These are phyloP conservation scores for Saccostrea echinata DNA, from an alignment of 1,140 invertebrate species.

Conservation along the genomic window DNA sequence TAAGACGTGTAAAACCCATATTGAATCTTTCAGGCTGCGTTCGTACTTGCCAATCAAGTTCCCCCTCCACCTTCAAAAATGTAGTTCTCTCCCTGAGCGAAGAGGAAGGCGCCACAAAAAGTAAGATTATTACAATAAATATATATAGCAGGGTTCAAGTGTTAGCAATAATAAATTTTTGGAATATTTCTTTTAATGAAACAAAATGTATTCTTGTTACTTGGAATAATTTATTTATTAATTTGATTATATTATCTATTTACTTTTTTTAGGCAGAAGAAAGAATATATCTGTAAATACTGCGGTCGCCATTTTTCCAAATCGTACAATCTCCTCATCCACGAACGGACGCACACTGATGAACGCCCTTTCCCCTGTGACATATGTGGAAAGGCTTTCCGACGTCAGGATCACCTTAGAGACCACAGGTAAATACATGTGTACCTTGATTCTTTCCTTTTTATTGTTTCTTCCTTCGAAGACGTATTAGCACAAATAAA, in stretches of 20 bases:
- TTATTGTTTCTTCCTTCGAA: neutral
- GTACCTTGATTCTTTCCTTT: neutral
- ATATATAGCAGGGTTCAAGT: neutral
- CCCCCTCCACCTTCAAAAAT: slow-evolving; percentile 7
- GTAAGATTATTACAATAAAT: neutral
- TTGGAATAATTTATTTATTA: neutral
- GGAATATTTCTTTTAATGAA: too few species aligned
- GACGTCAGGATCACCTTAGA: slow-evolving; percentile 96
- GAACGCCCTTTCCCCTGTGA: slow-evolving; percentile 98
- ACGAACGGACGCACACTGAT: slow-evolving; percentile 98
- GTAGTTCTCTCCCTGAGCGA: neutral
- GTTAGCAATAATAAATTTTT: neutral
- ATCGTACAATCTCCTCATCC: slow-evolving; percentile 98
- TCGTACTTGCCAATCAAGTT: slow-evolving; percentile 14
- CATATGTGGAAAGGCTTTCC: slow-evolving; percentile 98
- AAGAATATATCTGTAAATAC: slow-evolving; percentile 97
- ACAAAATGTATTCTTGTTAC: neutral
- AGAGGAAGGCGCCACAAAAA: slow-evolving; percentile 34
- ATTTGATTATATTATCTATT: neutral
- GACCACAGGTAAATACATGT: slow-evolving; percentile 89
- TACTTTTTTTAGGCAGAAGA: slow-evolving; percentile 68
- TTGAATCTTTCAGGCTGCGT: neutral
- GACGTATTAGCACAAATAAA: neutral
- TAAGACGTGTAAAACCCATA: neutral
- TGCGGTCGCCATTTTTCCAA: slow-evolving; percentile 98